phyloP scores from a whole-genome alignment of 2,888 invertebrate genomes.

The Halictus quadricinctus region DNA sequence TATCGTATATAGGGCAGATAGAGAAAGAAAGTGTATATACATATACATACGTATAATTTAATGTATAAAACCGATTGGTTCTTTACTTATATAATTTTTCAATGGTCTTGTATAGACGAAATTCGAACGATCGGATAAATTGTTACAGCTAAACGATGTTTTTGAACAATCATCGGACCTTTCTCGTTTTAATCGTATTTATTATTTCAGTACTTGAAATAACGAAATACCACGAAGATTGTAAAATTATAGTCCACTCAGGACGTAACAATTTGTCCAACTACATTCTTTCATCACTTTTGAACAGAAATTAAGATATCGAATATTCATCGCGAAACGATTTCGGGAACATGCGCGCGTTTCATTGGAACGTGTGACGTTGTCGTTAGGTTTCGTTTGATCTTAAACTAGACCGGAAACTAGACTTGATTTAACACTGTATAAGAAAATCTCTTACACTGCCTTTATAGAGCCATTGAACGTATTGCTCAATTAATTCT shows the following conservation, averaged over 20 bases:
- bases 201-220: neutral
- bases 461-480: conserved; percentile 66
- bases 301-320: conserved; percentile 13
- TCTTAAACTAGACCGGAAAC: conserved; percentile 19
- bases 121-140: conserved; percentile 1
- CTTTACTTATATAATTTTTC: conserved; percentile 24
- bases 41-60: conserved; percentile 47
- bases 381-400: conserved; percentile 22
- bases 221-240: neutral
- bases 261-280: conserved; percentile 1
- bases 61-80: conserved; percentile 22
- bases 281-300: neutral
- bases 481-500: conserved; percentile 69
- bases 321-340: neutral
- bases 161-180: neutral
- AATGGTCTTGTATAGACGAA: conserved; percentile 10
- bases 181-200: neutral
- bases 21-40: conserved; percentile 46
- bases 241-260: neutral
- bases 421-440: conserved; percentile 40
- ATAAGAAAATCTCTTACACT: conserved; percentile 62
- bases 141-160: neutral
- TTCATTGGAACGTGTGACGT: conserved; percentile 19
- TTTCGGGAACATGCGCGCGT: neutral
- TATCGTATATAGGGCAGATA: conserved; percentile 55